Base-by-base conservation (phyloP, 2,797 vertebrate genomes). In the Onychomys leucogaster region DNA sequence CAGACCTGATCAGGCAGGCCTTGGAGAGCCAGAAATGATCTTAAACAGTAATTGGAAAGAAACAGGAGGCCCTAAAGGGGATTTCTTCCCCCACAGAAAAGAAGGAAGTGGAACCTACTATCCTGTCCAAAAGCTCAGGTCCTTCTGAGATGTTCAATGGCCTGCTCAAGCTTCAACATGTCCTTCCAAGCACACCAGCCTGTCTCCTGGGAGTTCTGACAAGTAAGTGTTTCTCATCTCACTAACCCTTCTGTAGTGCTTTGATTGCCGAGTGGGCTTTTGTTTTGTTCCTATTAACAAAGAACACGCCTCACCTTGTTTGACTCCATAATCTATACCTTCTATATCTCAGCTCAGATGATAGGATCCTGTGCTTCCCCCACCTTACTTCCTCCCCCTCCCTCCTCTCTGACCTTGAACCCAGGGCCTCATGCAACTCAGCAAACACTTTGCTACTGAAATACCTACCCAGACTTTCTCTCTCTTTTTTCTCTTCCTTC, bases 161-260 rank as follows among this genome's bases (percentile, higher is more conserved):
- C 43, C 34, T n/a, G 17, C 63, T 52, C 75, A 23, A 3, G 19
- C 5, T 21, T 69, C 61, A 37, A 43, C 6, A 6, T 0, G 6
- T 9, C 43, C 25, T 57, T 3, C 19, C 61, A 27, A 32, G 49
- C 21, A 61, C 10, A 49, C 17, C 23, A 21, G 65, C 52, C 37
- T 10, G 16, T 19, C 34, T 87, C 78, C 41, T 23, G 34, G 43
- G 32, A 27, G n/a, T 43, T 43, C 61, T 73, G 73, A 55, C 69
- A 90, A 77, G 63, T 69, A 80, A 75, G 67, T 1, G 34, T 57
- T 78, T 95, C 67, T 65, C 55, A 17, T 25, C 69, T 67, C 85
- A 29, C 86, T 94, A 71, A 96, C 43, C 41, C 25, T 94, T 82
- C 84, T 29, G 73, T 27, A 69, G 78, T 63, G 5, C 25, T 90